Evolutionary conservation across 92 coral and sea anemone species (phyloP).

Genomic region (Montipora capitata): DNA sequence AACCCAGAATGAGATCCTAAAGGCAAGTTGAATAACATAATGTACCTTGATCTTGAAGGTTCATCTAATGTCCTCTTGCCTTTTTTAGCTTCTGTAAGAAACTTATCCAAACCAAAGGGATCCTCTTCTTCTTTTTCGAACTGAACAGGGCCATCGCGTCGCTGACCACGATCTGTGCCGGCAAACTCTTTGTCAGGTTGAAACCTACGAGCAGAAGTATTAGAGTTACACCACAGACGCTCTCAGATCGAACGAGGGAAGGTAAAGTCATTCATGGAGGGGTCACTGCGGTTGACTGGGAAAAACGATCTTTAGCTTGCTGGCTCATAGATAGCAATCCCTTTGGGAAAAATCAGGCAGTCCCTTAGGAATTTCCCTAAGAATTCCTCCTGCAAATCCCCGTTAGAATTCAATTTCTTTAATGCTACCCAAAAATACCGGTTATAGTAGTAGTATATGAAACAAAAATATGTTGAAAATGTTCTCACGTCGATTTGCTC

Average conservation of each 20-base stretch:
- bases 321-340: no score
- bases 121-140: constrained; percentile 97
- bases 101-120: constrained; percentile 99
- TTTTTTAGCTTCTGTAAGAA: constrained; percentile 98
- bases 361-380: no score
- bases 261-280: no score
- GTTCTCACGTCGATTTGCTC: no score
- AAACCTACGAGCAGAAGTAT: constrained; percentile 64
- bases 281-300: background rate
- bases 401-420: no score
- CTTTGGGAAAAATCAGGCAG: no score
- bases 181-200: constrained; percentile 98
- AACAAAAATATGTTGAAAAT: no score
- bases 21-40: background rate
- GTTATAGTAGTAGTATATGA: no score
- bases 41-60: constrained; percentile 85
- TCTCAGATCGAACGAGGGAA: no score
- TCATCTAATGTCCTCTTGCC: constrained; percentile 98
- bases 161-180: constrained; percentile 96
- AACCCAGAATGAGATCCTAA: background rate
- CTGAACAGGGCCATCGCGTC: constrained; percentile 99
- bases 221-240: background rate
- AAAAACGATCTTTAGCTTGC: no score
- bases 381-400: no score
- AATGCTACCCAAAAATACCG: no score